phyloP scores from a whole-genome alignment of 2,113 vertebrate genomes.

The Hippocampus barbouri region DNA sequence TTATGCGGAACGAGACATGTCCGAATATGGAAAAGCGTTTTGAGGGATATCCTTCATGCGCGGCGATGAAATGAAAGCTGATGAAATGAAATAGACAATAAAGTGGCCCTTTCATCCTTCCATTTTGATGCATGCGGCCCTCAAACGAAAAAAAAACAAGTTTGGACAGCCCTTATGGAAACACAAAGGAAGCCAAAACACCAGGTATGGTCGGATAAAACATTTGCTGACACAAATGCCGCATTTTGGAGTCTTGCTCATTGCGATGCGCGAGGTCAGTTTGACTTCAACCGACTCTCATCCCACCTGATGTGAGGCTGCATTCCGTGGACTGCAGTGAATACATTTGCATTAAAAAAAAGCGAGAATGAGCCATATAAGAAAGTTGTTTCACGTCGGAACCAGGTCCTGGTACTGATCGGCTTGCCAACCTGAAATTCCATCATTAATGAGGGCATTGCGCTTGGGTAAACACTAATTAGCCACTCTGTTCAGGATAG shows the following conservation, averaged over 20 bases:
- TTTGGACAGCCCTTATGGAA: too few relatives aligned
- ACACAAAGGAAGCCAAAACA: too few relatives aligned
- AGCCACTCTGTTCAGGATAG: slow-evolving; percentile 31
- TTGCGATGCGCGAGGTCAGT: neutral
- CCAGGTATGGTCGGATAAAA: neutral
- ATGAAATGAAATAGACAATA: too few relatives aligned
- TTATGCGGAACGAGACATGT: too few relatives aligned
- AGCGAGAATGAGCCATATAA: neutral
- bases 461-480: slow-evolving; percentile 40
- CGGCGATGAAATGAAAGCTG: too few relatives aligned
- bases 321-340: neutral
- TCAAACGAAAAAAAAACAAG: too few relatives aligned
- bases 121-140: too few relatives aligned
- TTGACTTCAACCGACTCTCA: neutral
- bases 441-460: slow-evolving; percentile 24
- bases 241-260: neutral
- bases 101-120: too few relatives aligned
- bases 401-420: neutral
- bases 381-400: neutral
- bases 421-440: neutral
- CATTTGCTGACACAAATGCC: neutral
- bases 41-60: too few relatives aligned
- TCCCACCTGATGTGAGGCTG: neutral
- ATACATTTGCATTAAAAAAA: slow-evolving; percentile 1
- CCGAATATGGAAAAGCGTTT: too few relatives aligned